Percentiles rank a stretch among this genome's conserved stretches.
Conservation (phyloP, 1,140 invertebrate species). For the Chelonus insularis region DNA sequence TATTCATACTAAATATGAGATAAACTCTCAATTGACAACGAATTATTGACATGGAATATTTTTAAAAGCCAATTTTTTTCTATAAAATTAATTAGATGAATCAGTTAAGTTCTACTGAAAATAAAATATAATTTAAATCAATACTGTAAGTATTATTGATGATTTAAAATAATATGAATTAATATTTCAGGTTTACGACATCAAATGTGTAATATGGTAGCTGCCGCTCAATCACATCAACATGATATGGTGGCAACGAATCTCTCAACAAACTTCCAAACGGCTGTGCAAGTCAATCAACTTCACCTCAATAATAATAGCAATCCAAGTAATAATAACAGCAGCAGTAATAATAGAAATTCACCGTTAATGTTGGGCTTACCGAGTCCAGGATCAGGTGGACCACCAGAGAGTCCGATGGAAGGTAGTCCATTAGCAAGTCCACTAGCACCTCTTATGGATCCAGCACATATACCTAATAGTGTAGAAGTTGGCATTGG, state of each 20-base stretch:
- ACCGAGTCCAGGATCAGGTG: conserved; percentile 58
- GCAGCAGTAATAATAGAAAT: conserved; percentile 58
- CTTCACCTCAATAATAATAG: conserved; percentile 55
- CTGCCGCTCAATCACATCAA: conserved; percentile 65
- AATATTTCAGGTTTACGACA: conserved; percentile 63
- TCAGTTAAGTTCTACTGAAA: too few relatives aligned
- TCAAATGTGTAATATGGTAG: conserved; percentile 74
- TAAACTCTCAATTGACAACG: too few relatives aligned
- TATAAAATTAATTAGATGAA: too few relatives aligned
- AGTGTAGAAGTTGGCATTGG: conserved; percentile 65
- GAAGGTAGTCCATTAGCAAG: conserved; percentile 61
- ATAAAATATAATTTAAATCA: too few relatives aligned
- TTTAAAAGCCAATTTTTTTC: too few relatives aligned
- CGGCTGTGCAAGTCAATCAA: conserved; percentile 58
- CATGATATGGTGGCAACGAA: conserved; percentile 62
- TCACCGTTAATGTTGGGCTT: conserved; percentile 61
- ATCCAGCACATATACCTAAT: conserved; percentile 52
- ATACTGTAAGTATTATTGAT: too few relatives aligned
- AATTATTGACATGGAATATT: too few relatives aligned
- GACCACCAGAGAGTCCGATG: conserved; percentile 55
- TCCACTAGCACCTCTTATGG: conserved; percentile 56
- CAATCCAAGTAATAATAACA: conserved; percentile 41
- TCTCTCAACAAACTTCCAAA: conserved; percentile 55
- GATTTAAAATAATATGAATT: too few relatives aligned
- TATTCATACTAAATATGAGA: too few relatives aligned